Evolutionary conservation across 2,888 invertebrate species (phyloP).

Genomic region (Dascillus cervinus): DNA sequence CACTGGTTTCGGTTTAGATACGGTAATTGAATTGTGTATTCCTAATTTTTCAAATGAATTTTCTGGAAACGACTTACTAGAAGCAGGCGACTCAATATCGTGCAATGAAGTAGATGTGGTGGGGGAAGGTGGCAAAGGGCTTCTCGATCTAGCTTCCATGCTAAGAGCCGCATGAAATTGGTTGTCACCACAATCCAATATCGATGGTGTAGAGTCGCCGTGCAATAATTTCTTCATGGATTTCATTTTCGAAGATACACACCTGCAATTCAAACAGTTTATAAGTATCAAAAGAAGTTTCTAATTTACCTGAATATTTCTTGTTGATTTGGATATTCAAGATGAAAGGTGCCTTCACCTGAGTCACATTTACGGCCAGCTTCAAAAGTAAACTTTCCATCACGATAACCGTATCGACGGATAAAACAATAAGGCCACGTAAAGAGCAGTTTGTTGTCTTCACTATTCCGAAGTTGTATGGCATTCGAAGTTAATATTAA

Average conservation of each 20-base stretch:
- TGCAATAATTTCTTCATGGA: constrained; percentile 77
- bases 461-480: constrained; percentile 62
- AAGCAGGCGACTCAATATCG: constrained; percentile 40
- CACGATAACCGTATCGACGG: constrained; percentile 75
- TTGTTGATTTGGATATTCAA: constrained; percentile 74
- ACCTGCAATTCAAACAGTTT: constrained; percentile 45
- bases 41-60: constrained; percentile 13
- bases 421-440: constrained; percentile 83
- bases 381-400: constrained; percentile 81
- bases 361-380: constrained; percentile 81
- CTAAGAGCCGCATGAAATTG: constrained; percentile 67
- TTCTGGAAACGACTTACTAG: constrained; percentile 27
- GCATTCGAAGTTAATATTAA: constrained; percentile 68
- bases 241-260: constrained; percentile 76
- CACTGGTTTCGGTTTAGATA: constrained; percentile 31
- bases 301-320: constrained; percentile 54
- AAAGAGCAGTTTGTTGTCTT: constrained; percentile 57
- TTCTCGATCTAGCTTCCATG: constrained; percentile 75
- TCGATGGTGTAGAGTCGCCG: constrained; percentile 50
- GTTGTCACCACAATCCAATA: constrained; percentile 64
- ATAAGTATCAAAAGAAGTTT: neutral
- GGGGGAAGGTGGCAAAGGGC: constrained; percentile 60
- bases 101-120: constrained; percentile 42
- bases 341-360: constrained; percentile 74
- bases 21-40: constrained; percentile 7